Base-by-base conservation (phyloP, 2,888 invertebrate genomes). In the Trachelus troglodyta region DNA sequence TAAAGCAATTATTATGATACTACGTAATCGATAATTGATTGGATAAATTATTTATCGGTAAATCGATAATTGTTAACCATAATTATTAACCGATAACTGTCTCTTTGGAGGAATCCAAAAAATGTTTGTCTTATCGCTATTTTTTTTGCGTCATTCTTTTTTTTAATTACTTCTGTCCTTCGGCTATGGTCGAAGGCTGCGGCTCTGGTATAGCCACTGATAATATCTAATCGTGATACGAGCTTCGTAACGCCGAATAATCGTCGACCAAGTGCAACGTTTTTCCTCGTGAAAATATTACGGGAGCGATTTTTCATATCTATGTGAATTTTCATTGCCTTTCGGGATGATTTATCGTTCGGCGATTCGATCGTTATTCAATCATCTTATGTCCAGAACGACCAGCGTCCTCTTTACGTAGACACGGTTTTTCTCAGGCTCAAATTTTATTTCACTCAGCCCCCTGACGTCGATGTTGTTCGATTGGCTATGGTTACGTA, bases 401-500 rank as follows among this genome's bases (percentile, higher is more conserved):
- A 6, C 23, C 56, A 56, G 56, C 56, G 56, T 23, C 56, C 56
- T 2, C 56, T 23, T 23, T 23, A 23, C 23, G 6, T 23, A 23
- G 56, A 56, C 15, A 56, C 56, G 56, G 15, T 23, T 56, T 56
- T 56, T 56, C 56, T 15, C 23, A 56, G 9, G 56, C 56, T 23
- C 23, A 23, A 56, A 56, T 56, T 71, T 34, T 34, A 71, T 15
- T 31, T 71, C 33, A 23, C 71, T 34, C 71, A n/a, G 71, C 30
- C 11, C 74, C 35, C 74, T 34, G 35, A 79, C 74, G 79, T 80
- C 76, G 79, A 80, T 81, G 81, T 80, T 79, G 82, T 77, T 83
- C 84, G 84, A 84, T 82, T 84, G 84, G 81, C 78, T 77, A 79
- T 79, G 80, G 83, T 79, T 79, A 83, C 82, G 86, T 85, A 85